These are phyloP conservation scores for Malacoraja senta DNA, from an alignment of 2,797 vertebrate species.

Conservation along the genomic window DNA sequence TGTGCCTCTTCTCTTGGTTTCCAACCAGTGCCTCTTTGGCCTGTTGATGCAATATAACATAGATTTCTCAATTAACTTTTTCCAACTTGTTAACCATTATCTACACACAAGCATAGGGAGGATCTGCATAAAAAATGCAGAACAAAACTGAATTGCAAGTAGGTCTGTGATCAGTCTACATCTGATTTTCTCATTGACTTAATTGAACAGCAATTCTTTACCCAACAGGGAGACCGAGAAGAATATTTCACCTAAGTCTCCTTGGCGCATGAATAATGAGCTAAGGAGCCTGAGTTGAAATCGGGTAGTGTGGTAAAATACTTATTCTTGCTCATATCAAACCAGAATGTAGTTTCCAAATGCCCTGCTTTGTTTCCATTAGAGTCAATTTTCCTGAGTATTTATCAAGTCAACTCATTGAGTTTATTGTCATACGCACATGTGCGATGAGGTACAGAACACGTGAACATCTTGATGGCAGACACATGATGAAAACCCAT, in stretches of 20 bases:
- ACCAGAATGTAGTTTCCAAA: neutral
- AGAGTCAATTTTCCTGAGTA: neutral
- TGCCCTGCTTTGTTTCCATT: neutral
- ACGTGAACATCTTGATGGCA: too few relatives aligned
- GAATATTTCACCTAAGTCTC: neutral
- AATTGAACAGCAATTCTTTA: neutral
- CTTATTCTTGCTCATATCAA: neutral
- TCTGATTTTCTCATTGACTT: neutral
- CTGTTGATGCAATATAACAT: neutral
- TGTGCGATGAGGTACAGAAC: too few relatives aligned
- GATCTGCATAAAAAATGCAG: neutral
- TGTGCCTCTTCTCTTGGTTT: neutral
- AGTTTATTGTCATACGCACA: too few relatives aligned
- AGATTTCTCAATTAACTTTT: conserved; percentile 9
- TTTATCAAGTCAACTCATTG: neutral
- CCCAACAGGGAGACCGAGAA: neutral
- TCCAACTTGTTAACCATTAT: conserved; percentile 41
- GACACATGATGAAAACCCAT: too few relatives aligned
- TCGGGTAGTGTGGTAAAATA: neutral
- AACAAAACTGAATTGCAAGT: neutral
- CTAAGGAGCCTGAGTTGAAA: neutral
- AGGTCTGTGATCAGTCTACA: neutral
- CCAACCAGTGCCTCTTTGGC: neutral
- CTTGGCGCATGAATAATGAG: neutral
- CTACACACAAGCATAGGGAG: conserved; percentile 41